These are phyloP conservation scores for Drosophila melanica DNA, from an alignment of 1,140 invertebrate species.

Conservation along the genomic window DNA sequence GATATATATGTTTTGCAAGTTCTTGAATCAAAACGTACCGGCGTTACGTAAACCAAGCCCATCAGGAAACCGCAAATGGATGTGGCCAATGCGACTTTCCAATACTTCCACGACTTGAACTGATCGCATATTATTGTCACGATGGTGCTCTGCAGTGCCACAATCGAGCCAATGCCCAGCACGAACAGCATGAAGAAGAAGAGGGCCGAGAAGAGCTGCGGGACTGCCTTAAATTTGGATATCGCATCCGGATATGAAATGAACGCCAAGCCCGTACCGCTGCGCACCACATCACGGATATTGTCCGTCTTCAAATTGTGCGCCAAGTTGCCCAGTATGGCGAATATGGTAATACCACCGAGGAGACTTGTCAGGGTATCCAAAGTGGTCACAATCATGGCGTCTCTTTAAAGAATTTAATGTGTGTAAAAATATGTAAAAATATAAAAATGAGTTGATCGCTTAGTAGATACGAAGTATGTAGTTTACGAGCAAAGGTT, in stretches of 20 bases:
- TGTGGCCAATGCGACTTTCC: constrained; percentile 86
- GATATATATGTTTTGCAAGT: constrained; percentile 2
- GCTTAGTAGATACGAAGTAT: no score
- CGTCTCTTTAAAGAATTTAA: constrained; percentile 85
- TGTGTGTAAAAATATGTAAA: background rate
- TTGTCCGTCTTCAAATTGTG: constrained; percentile 86
- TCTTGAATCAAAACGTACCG: constrained; percentile 85
- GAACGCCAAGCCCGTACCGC: constrained; percentile 91
- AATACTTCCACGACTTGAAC: constrained; percentile 87
- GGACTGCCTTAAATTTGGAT: constrained; percentile 90
- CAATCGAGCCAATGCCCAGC: constrained; percentile 90
- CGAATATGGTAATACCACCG: constrained; percentile 92
- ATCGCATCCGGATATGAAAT: constrained; percentile 96
- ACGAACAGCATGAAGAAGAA: constrained; percentile 96
- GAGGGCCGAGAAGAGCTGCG: constrained; percentile 90
- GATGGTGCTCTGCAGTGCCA: constrained; percentile 88
- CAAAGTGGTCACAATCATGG: constrained; percentile 89
- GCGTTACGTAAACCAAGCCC: constrained; percentile 91
- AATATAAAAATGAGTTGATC: background rate
- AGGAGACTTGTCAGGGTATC: constrained; percentile 91
- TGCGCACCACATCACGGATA: constrained; percentile 86
- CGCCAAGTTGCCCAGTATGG: constrained; percentile 90
- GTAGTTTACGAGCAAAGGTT: no score
- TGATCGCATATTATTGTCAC: constrained; percentile 89
- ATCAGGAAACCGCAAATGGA: constrained; percentile 88